A percentile compares a stretch with the other conserved stretches of the same genome.
These are phyloP conservation scores for Bucorvus abyssinicus DNA, from an alignment of 2,797 vertebrate species.

Conservation along the genomic window DNA sequence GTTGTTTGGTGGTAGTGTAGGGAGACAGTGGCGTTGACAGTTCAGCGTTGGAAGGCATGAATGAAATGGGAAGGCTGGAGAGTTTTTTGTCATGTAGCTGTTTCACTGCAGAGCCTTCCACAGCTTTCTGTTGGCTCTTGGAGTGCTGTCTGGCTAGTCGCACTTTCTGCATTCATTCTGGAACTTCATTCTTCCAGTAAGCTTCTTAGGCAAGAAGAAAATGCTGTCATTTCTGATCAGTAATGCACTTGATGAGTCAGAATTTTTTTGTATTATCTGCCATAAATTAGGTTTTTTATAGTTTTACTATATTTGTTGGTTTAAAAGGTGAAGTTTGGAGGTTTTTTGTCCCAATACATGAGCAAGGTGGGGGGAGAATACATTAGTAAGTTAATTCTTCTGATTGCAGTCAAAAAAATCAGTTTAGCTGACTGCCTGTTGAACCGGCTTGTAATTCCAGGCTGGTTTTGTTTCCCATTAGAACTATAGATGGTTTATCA, in stretches of 20 bases:
- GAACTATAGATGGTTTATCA: background rate
- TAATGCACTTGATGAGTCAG: background rate
- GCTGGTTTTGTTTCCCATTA: background rate
- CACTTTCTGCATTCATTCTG: background rate
- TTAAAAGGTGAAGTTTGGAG: background rate
- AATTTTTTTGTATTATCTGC: background rate
- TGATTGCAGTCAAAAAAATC: background rate
- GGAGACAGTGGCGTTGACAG: background rate
- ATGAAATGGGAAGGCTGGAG: background rate
- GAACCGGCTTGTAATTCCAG: background rate
- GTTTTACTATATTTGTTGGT: background rate
- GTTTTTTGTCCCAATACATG: background rate
- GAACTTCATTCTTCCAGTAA: background rate
- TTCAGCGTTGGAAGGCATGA: accelerated
- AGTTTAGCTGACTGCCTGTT: background rate
- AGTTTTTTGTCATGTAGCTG: background rate
- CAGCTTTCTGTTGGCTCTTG: background rate
- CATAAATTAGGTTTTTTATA: background rate
- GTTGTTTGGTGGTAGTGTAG: background rate
- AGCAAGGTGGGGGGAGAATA: background rate
- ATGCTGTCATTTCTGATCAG: background rate
- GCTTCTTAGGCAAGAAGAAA: background rate
- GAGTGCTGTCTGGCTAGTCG: background rate
- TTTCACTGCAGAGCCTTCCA: background rate
- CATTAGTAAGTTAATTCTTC: background rate